Evolutionary conservation across 2,113 vertebrate genomes (phyloP), one percentile per base, ranked within the genome.

Genomic region (Elachura formosa): DNA sequence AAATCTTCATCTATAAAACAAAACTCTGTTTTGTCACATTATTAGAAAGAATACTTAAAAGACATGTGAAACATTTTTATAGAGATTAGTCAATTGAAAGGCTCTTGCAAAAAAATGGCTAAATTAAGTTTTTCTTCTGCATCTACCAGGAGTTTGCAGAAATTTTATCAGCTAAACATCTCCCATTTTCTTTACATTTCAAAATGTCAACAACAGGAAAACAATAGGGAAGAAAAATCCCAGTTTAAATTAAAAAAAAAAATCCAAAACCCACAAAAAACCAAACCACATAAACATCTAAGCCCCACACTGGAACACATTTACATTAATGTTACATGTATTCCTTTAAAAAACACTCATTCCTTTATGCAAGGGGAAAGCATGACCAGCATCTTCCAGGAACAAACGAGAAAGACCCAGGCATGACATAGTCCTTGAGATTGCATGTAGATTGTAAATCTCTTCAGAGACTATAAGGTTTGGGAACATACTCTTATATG

Each of bases 281-380:
- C 1, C 0, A 2, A 62, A 76, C 5, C 5, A 10, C 12, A 52
- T 21, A 51, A 29, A 58, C 16, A 75, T 68, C 2, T 16, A 51
- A 64, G 0, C 2, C 21, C 10, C 26, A 51, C 24, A 79, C 0
- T 0, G 12, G 71, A 78, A 54, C 38, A 69, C 11, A 4, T 25
- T 77, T 22, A 74, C 21, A 36, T 66, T 54, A 69, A 74, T 16
- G 4, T 33, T 79, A 79, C 10, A 0, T 5, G 5, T 23, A 43
- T 31, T 88, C 40, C 33, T 74, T 73, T 11, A 55, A 14, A 79
- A 71, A 91, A 63, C 28, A 41, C 52, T 49, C 9, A 29, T 12
- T 81, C 28, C 40, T 78, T 76, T 34, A 0, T n/a, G 62, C 36
- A 49, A 78, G n/a, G n/a, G n/a, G n/a, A n/a, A n/a, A n/a, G 19